A percentile compares a stretch with the other conserved stretches of the same genome.
These are phyloP conservation scores for Talpa occidentalis DNA, from an alignment of 2,113 vertebrate species.

Conservation along the genomic window DNA sequence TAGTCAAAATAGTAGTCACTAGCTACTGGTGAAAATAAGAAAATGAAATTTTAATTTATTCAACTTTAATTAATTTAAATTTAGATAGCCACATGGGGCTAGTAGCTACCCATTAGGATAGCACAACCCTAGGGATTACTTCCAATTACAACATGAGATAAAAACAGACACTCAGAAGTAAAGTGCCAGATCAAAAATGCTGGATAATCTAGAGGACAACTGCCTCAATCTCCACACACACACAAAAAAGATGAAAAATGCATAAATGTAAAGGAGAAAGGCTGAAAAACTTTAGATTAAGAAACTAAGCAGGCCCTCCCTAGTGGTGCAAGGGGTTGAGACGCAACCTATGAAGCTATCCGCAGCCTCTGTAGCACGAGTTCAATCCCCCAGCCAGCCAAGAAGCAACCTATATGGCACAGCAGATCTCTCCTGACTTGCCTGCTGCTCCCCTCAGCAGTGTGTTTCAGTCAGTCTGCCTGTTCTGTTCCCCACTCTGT, in stretches of 20 bases:
- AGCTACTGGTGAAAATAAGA: not conserved
- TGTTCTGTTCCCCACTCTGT: too few species aligned
- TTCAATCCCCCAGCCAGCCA: too few species aligned
- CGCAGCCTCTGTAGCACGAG: too few species aligned
- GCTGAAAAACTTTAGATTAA: not conserved
- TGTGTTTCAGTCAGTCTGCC: too few species aligned
- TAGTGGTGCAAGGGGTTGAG: too few species aligned
- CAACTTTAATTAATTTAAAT: constrained; percentile 2
- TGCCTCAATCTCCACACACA: not conserved
- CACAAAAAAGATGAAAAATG: constrained; percentile 33
- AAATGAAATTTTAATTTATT: constrained; percentile 16
- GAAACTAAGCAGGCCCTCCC: too few species aligned
- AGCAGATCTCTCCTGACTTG: too few species aligned
- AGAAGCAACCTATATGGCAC: too few species aligned
- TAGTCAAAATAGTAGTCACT: not conserved
- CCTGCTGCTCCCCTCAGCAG: too few species aligned
- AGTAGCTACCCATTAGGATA: not conserved
- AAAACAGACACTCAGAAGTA: not conserved
- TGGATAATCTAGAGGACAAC: constrained; percentile 15
- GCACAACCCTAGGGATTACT: not conserved
- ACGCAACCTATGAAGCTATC: too few species aligned
- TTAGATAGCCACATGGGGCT: not conserved
- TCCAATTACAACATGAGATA: constrained; percentile 1
- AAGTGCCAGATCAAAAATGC: constrained; percentile 35
- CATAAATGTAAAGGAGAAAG: not conserved